Conservation (phyloP, 2,888 invertebrate genomes). For the Chymomyza amoena region DNA sequence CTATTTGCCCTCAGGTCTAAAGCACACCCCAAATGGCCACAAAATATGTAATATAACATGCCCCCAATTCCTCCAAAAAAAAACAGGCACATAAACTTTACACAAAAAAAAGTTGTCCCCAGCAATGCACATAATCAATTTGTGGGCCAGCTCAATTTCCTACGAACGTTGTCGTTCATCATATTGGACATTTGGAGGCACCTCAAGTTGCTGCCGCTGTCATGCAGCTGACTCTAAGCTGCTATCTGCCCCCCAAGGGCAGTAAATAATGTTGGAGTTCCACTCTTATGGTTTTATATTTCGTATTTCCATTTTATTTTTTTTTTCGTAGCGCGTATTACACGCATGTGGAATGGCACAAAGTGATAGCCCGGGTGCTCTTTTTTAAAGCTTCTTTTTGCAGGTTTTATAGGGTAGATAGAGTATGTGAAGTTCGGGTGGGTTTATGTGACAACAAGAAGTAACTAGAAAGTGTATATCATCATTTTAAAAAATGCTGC, state of each 20-base stretch:
- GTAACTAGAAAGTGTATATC: no score
- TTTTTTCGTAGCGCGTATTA: neutral
- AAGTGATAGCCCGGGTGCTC: neutral
- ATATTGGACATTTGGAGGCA: slow-evolving; percentile 28
- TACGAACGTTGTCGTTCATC: slow-evolving; percentile 20
- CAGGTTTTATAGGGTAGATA: no score
- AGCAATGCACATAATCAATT: slow-evolving; percentile 49
- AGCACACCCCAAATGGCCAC: no score
- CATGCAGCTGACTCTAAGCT: neutral
- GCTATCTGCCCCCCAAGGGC: slow-evolving; percentile 18
- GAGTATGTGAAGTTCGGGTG: no score
- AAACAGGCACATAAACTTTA: no score
- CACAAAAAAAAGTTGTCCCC: neutral
- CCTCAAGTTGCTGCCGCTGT: slow-evolving; percentile 6
- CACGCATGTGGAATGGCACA: slow-evolving; percentile 11
- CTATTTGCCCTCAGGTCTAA: no score
- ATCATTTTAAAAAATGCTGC: no score
- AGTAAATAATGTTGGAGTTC: slow-evolving; percentile 36
- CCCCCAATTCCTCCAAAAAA: no score
- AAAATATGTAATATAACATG: no score
- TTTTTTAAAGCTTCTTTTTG: neutral
- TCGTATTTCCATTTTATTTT: neutral
- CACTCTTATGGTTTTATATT: neutral
- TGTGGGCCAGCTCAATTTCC: slow-evolving; percentile 13
- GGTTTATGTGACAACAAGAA: no score